Evolutionary conservation across 35 echinoderm and acorn worm genomes (phyloP).

Genomic region (Diadema setosum): DNA sequence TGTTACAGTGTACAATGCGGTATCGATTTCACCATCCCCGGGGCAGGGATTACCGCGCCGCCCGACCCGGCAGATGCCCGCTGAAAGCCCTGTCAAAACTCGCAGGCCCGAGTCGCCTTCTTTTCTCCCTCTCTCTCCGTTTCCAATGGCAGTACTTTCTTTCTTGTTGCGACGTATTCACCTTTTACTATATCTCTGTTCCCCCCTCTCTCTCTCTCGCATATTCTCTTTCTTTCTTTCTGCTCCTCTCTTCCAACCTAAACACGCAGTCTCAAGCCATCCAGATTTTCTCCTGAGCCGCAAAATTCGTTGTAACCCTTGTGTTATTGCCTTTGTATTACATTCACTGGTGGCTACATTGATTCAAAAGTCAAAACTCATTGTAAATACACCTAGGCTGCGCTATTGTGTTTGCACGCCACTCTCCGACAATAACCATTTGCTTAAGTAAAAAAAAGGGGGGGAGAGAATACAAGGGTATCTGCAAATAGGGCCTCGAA

Average conservation of each 20-base stretch:
- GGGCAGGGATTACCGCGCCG: conserved; percentile 12
- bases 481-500: neutral
- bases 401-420: conserved; percentile 18
- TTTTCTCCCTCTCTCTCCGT: neutral
- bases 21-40: neutral
- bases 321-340: conserved; percentile 16
- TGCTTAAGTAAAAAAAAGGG: neutral
- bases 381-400: conserved; percentile 5
- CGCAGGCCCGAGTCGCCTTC: too few relatives aligned
- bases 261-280: too few relatives aligned
- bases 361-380: conserved; percentile 16
- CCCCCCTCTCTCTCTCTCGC: neutral
- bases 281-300: neutral
- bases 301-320: conserved; percentile 19
- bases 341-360: conserved; percentile 21
- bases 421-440: conserved; percentile 22
- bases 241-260: too few relatives aligned
- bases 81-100: neutral
- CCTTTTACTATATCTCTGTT: too few relatives aligned
- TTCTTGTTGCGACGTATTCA: too few relatives aligned
- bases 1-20: conserved; percentile 21
- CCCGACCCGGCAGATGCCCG: conserved; percentile 13
- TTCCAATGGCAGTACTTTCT: neutral
- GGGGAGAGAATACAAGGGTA: neutral
- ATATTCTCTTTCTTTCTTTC: neutral